Percentiles rank a stretch among this genome's conserved stretches.
Conservation (phyloP, 2,797 vertebrate species). For the Pseudomugil tenellus region DNA sequence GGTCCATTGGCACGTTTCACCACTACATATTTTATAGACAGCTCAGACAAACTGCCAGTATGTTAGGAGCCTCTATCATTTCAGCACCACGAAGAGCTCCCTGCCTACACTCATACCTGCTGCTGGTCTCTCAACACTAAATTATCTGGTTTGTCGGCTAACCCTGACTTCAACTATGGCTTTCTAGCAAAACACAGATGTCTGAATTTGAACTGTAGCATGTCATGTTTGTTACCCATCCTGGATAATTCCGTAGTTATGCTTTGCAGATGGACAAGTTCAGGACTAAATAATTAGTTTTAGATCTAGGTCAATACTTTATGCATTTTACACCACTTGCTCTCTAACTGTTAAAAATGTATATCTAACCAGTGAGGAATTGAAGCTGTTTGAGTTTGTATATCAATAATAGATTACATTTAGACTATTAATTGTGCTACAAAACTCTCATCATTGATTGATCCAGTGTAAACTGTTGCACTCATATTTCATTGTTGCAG, state of each 20-base stretch:
- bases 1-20: slow-evolving; percentile 39
- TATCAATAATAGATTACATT: slow-evolving; percentile 59
- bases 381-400: background rate
- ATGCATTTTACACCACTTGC: background rate
- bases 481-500: slow-evolving; percentile 59
- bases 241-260: background rate
- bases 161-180: slow-evolving; percentile 14
- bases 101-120: background rate
- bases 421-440: slow-evolving; percentile 59
- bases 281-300: slow-evolving; percentile 11
- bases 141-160: slow-evolving; percentile 8
- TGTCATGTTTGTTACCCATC: slow-evolving; percentile 2
- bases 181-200: slow-evolving; percentile 7
- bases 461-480: slow-evolving; percentile 48
- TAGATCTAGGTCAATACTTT: background rate
- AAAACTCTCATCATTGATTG: slow-evolving; percentile 55
- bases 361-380: slow-evolving; percentile 10
- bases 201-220: slow-evolving; percentile 13
- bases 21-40: slow-evolving; percentile 32
- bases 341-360: slow-evolving; percentile 9
- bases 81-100: slow-evolving; percentile 53
- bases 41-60: slow-evolving; percentile 17
- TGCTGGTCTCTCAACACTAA: slow-evolving; percentile 12
- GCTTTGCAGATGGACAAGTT: background rate
- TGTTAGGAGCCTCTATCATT: slow-evolving; percentile 3